Base-by-base conservation (phyloP, 2,888 invertebrate species). In the Pterostichus niger region DNA sequence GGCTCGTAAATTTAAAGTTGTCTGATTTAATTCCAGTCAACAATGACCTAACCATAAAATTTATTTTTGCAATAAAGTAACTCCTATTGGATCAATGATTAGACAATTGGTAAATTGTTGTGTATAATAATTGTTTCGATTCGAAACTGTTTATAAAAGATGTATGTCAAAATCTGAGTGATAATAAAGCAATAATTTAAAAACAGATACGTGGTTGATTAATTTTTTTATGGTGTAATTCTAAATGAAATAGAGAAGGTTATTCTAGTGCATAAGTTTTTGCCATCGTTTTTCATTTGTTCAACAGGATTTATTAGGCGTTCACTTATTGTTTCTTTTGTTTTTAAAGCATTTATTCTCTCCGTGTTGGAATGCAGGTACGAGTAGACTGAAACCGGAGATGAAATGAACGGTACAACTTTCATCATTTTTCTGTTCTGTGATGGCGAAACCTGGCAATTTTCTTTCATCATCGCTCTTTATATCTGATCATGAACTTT, bases 251-350 rank as follows among this genome's bases (percentile, higher is more conserved):
- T 17, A 59, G 59, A 59, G 9, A 40, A 40, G 59, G 59, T 59
- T 59, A 59, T 59, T 64, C 64, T 64, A 35, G 64, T 64, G 64
- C 64, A 64, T 64, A n/a, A 33, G 64, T 64, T 64, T 64, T 64
- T 64, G 64, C 64, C 6, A 33, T 64, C 64, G 64, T 64, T 64
- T 64, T 64, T 64, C 33, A 35, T 35, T 64, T 64, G 33, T 35
- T 64, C 17, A 59, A 59, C 35, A 35, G 64, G 33, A 64, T 64
- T 64, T 64, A 64, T 64, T 64, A 64, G 64, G 64, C 35, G 64
- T 35, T 64, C 64, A 64, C 64, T 64, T 64, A 64, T 64, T 64
- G 64, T 64, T 64, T 35, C 64, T 64, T 64, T 59, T 59, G 59
- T 31, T 59, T 64, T 35, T 64, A 64, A 35, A 64, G 33, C 64